Evolutionary conservation across 2,113 vertebrate species (phyloP), one percentile per base, ranked within the genome.

Genomic region (Pipa parva): DNA sequence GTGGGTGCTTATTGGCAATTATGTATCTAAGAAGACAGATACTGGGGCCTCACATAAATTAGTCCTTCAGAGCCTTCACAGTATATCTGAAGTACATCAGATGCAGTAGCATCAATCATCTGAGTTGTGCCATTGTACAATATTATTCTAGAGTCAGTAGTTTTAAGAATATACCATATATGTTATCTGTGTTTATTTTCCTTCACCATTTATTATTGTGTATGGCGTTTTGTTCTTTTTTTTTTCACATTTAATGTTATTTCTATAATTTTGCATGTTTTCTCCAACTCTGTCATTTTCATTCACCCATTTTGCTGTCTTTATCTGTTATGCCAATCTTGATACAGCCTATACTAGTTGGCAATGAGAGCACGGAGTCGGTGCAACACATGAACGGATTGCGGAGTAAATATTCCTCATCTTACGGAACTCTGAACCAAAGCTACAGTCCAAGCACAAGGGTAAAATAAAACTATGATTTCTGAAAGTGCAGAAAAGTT

Each of bases 381-480:
- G 22, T 83, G 71, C 68, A 73, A 76, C 76, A 72, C 63, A 12
- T 77, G 74, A 86, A 85, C 77, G 79, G 83, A 75, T 85, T 85
- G 76, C 20, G 57, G 75, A 83, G 72, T 72, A 83, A 77, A 83
- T 79, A 78, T 46, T 76, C 81, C 2, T 63, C 79, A 76, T 59
- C 80, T 72, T 78, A 75, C 55, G 72, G 79, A 73, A 83, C 80
- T 79, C 74, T 82, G 79, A 85, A 79, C 81, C 80, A 84, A 76
- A 85, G 76, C 77, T 73, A 72, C 79, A 80, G 73, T 78, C 78
- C 79, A 78, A 80, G 79, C 72, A 79, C 75, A 50, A 83, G 83
- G 80, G 80, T 86, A 85, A 86, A 77, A 24, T 56, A 21, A n/a
- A 64, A 54, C 10, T 36, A 7, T 36, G 33, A 11, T 36, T 7